Percentiles rank a stretch among this genome's conserved stretches.
Evolutionary conservation across 2,113 vertebrate species (phyloP).

Genomic region (Cercopithecus mona): DNA sequence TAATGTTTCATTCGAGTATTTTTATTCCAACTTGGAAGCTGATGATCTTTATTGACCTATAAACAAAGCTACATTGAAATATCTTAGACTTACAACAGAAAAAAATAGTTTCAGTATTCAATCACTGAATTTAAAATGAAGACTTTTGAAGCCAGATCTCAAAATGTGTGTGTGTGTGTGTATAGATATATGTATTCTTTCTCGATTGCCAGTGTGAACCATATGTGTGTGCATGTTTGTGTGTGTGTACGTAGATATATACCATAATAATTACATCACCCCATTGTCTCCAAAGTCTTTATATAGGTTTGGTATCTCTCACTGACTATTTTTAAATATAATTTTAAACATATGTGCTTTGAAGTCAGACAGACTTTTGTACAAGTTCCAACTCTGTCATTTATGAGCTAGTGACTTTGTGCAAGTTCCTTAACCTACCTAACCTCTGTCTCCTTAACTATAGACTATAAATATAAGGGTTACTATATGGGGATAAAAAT

Average conservation of each 20-base stretch:
- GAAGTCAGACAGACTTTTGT: background rate
- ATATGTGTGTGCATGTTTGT: too few relatives aligned
- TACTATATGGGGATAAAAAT: background rate
- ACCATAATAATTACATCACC: background rate
- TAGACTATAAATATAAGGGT: background rate
- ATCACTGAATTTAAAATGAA: background rate
- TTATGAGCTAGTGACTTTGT: background rate
- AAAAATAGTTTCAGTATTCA: background rate
- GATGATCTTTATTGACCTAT: background rate
- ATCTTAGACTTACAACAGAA: background rate
- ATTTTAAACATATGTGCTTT: background rate
- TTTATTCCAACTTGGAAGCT: background rate
- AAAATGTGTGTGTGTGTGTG: background rate
- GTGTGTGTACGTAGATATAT: too few relatives aligned
- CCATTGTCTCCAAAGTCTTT: background rate
- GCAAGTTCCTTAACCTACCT: background rate
- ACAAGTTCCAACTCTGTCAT: background rate
- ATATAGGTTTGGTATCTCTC: background rate
- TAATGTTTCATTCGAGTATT: background rate
- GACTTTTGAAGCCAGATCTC: background rate
- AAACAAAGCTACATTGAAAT: background rate
- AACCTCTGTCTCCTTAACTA: background rate
- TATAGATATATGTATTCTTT: background rate
- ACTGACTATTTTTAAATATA: slow-evolving; percentile 16
- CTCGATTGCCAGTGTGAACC: too few relatives aligned